Conservation (phyloP, 2,113 vertebrate species). For the Zapornia atra region DNA sequence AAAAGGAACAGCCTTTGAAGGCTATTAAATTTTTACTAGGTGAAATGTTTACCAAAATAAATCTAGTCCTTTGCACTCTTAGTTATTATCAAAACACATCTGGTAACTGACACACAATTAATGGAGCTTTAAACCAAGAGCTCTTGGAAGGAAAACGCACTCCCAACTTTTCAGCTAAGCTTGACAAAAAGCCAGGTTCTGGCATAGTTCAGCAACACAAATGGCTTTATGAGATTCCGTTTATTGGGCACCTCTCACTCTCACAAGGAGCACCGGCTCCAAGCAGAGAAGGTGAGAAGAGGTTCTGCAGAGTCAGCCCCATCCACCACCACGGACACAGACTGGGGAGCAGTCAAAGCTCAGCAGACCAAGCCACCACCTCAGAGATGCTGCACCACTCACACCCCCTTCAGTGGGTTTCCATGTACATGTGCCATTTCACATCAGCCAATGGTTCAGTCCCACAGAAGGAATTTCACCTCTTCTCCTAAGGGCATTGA, state of each 20-base stretch:
- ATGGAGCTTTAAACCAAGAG: conserved; percentile 27
- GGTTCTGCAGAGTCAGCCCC: neutral
- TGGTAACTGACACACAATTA: conserved; percentile 1
- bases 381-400: neutral
- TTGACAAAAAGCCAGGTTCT: neutral
- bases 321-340: neutral
- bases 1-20: neutral
- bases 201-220: neutral
- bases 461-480: neutral
- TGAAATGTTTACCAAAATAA: conserved; percentile 46
- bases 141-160: neutral
- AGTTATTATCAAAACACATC: conserved; percentile 39
- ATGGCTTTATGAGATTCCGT: neutral
- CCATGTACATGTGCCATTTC: neutral
- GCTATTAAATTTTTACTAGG: conserved; percentile 43
- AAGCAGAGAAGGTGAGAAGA: neutral
- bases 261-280: accelerated
- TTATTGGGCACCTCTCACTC: neutral
- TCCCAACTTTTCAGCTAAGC: neutral
- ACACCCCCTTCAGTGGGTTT: neutral
- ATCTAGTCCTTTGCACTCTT: conserved; percentile 28
- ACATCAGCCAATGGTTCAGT: neutral
- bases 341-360: neutral
- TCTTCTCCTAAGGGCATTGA: neutral
- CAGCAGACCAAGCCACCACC: neutral